Conservation (phyloP, 2,888 invertebrate genomes). For the Cordylochernes scorpioides region DNA sequence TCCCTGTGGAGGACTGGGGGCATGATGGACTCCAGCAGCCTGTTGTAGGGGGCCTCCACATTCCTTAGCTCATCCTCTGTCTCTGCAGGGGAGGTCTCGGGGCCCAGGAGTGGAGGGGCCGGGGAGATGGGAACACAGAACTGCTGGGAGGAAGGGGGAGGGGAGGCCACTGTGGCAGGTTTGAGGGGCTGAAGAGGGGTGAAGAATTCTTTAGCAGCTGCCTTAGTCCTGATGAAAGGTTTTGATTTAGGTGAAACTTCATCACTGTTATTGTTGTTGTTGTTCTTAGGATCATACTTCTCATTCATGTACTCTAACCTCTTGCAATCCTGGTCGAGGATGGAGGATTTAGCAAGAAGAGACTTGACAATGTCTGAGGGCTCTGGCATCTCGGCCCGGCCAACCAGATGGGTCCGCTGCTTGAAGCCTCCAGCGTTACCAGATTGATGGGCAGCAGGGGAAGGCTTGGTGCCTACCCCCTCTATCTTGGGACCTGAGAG, state of each 20-base stretch:
- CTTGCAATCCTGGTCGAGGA: conserved; percentile 85
- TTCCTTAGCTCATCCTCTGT: no score
- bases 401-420: conserved; percentile 27
- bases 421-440: conserved; percentile 15
- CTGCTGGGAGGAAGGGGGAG: conserved; percentile 4
- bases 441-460: conserved; percentile 24
- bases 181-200: conserved; percentile 7
- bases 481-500: conserved; percentile 32
- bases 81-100: no score
- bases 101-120: conserved; percentile 2
- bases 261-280: no score
- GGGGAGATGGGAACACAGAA: conserved; percentile 3
- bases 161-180: no score
- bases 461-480: conserved; percentile 7
- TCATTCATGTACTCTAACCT: conserved; percentile 52
- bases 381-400: no score
- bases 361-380: conserved; percentile 82
- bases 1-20: no score
- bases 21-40: no score
- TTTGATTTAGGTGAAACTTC: conserved; percentile 14
- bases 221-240: conserved; percentile 16
- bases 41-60: no score
- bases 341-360: conserved; percentile 64
- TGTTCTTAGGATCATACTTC: conserved; percentile 40
- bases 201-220: conserved; percentile 17